Base-by-base conservation (phyloP, 2,113 vertebrate species). In the Alouatta palliata region DNA sequence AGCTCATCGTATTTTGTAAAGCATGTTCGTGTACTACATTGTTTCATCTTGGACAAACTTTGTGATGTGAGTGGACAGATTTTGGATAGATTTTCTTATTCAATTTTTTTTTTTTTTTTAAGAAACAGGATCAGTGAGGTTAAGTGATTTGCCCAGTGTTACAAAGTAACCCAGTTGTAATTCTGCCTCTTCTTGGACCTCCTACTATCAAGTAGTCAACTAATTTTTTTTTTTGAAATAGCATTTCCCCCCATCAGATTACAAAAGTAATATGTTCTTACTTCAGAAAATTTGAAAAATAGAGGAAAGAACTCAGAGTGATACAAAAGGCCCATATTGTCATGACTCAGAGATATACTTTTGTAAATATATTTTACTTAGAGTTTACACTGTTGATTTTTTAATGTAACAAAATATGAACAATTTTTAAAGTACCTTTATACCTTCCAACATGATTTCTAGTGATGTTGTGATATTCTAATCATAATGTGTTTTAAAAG, bases 31-130 rank as follows among this genome's bases (percentile, higher is more conserved):
- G 5, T 23, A n/a, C 30, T 80, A 3, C 20, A 58, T 61, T 83
- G 5, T 71, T 88, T 86, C 45, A 20, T 68, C 37, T 82, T 86
- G 25, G 6, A 82, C 94, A 83, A 85, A 43, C 17, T 35, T 32
- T 56, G 71, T 54, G 37, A 75, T 58, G 30, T 66, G 66, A 88
- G 20, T 66, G 45, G 27, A 84, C 32, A 80, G 45, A 81, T 56
- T 91, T 94, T 94, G 45, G 27, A 84, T n/a, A 80, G 64, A 81
- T 56, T 88, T 94, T 94, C 30, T 68, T 82, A 73, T 76, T 79
- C 8, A 10, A 12, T 11, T 77, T 91, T 37, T 79, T 61, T 30
- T 64, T 64, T 13, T 64, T 32, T 64, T 64, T 64, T 30, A 32
- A 70, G n/a, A 70, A 27, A 47, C 3, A 64, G 16, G 11, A 37